phyloP scores from a whole-genome alignment of 2,888 invertebrate species.

The Diarsia rubi region DNA sequence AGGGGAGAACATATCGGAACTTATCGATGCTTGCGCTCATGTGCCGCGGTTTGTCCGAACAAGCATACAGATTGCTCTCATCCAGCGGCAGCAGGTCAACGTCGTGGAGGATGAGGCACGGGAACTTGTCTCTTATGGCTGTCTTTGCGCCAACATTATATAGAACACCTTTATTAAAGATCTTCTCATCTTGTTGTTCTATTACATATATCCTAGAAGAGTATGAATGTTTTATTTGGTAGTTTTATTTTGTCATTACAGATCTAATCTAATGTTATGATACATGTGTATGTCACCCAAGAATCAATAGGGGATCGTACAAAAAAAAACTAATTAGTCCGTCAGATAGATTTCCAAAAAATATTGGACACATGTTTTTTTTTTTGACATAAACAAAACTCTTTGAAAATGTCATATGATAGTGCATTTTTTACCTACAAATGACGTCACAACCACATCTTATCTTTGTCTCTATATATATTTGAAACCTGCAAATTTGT shows the following conservation, averaged over 20 bases:
- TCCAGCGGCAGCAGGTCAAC: conserved; percentile 97
- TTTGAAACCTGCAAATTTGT: too few species aligned
- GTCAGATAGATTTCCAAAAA: too few species aligned
- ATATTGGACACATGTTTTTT: too few species aligned
- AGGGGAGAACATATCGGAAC: conserved; percentile 84
- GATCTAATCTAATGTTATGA: neutral
- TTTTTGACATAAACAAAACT: too few species aligned
- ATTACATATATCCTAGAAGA: conserved; percentile 94
- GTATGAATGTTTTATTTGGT: neutral
- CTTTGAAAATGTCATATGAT: too few species aligned
- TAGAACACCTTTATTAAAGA: conserved; percentile 96
- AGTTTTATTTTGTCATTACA: neutral
- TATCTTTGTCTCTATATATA: too few species aligned
- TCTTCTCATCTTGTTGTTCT: conserved; percentile 94
- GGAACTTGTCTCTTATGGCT: conserved; percentile 93
- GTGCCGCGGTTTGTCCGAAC: conserved; percentile 95
- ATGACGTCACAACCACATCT: too few species aligned
- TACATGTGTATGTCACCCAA: neutral
- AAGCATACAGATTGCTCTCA: conserved; percentile 95
- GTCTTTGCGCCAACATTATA: conserved; percentile 96
- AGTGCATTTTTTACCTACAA: too few species aligned
- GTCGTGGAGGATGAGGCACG: conserved; percentile 97
- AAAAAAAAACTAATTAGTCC: too few species aligned
- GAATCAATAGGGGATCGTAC: too few species aligned
- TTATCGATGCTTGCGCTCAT: conserved; percentile 97